These are phyloP conservation scores for Drosophila affinis DNA, from an alignment of 2,888 invertebrate species.

Conservation along the genomic window DNA sequence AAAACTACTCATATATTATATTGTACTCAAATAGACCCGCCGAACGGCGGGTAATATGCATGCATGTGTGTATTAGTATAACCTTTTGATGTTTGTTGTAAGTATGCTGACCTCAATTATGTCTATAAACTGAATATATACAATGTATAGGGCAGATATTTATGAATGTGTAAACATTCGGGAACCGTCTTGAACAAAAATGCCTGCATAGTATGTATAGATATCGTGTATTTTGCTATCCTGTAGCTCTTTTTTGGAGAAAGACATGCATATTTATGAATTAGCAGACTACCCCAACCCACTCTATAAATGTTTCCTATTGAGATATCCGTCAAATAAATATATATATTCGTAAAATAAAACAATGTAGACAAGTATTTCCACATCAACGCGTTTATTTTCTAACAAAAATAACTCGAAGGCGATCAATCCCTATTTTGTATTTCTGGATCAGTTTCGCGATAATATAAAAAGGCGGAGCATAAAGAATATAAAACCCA, in stretches of 20 bases:
- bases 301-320: constrained; percentile 55
- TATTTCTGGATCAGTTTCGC: constrained; percentile 52
- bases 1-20: constrained; percentile 19
- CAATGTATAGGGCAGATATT: constrained; percentile 57
- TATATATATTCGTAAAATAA: constrained; percentile 21
- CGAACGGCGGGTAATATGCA: constrained; percentile 19
- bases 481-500: constrained; percentile 36
- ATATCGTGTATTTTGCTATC: constrained; percentile 73
- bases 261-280: constrained; percentile 10
- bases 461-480: constrained; percentile 32
- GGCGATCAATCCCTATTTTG: constrained; percentile 45
- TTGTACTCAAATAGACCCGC: constrained; percentile 42
- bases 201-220: constrained; percentile 56
- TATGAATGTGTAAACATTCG: constrained; percentile 46
- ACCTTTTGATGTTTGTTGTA: constrained; percentile 62
- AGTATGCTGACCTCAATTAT: constrained; percentile 78
- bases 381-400: too few species aligned
- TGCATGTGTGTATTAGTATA: constrained; percentile 42
- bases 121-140: constrained; percentile 74
- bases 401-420: background rate
- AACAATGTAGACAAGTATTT: background rate
- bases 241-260: constrained; percentile 76
- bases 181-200: constrained; percentile 68
- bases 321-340: constrained; percentile 58
- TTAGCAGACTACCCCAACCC: background rate